phyloP scores from a whole-genome alignment of 2,888 invertebrate species.

The Notodonta dromedarius region DNA sequence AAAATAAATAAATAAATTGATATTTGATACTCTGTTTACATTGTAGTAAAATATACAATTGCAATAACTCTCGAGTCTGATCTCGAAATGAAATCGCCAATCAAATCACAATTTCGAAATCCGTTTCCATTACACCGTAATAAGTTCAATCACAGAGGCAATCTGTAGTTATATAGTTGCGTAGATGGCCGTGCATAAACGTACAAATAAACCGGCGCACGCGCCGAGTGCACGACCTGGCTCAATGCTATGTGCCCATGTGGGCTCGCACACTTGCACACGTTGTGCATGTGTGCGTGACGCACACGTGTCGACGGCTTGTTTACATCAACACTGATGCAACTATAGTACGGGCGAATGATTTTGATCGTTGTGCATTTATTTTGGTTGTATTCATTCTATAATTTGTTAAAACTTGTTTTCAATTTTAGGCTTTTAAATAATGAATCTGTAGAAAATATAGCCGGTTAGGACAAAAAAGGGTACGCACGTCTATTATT shows the following conservation, averaged over 20 bases:
- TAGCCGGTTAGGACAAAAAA: no score
- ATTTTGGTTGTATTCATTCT: no score
- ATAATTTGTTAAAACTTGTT: no score
- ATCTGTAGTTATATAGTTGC: slow-evolving; percentile 21
- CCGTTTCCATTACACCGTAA: slow-evolving; percentile 37
- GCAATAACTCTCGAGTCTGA: not conserved
- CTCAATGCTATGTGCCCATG: slow-evolving; percentile 72
- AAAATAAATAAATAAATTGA: no score
- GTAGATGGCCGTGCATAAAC: slow-evolving; percentile 44
- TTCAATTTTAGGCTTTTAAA: no score
- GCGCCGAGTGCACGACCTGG: slow-evolving; percentile 80
- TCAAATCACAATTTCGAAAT: slow-evolving; percentile 38
- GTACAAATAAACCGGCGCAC: slow-evolving; percentile 61
- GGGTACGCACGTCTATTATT: no score
- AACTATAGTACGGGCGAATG: slow-evolving; percentile 36
- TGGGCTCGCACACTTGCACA: slow-evolving; percentile 32
- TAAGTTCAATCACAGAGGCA: slow-evolving; percentile 38
- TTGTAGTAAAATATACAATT: not conserved
- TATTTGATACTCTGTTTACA: no score
- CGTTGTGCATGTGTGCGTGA: slow-evolving; percentile 33
- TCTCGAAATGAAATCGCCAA: slow-evolving; percentile 15
- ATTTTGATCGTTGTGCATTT: slow-evolving; percentile 60
- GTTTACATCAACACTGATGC: slow-evolving; percentile 73
- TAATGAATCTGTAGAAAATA: no score
- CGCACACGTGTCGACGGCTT: slow-evolving; percentile 51